phyloP scores from a whole-genome alignment of 2,888 invertebrate genomes.

The Morpho deidamia region DNA sequence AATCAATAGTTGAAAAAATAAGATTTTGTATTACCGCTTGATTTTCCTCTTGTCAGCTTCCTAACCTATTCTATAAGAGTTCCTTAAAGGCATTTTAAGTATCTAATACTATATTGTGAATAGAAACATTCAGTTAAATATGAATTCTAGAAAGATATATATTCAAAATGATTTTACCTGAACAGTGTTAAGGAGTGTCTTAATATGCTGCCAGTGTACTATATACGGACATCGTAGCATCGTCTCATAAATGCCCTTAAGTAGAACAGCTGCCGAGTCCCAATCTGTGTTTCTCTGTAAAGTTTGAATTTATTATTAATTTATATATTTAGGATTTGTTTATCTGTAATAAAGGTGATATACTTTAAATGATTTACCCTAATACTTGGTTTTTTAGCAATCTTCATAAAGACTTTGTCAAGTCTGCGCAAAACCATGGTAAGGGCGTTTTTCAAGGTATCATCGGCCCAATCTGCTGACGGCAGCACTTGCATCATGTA shows the following conservation, averaged over 20 bases:
- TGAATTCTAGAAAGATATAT: no score
- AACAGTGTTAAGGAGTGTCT: constrained; percentile 89
- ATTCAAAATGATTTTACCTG: constrained; percentile 78
- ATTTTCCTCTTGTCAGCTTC: no score
- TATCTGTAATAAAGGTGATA: no score
- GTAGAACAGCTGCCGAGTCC: constrained; percentile 95
- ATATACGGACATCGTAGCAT: constrained; percentile 96
- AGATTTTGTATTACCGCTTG: no score
- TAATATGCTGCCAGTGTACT: constrained; percentile 97
- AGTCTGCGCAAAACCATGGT: constrained; percentile 93
- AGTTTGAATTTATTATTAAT: no score
- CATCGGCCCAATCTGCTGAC: constrained; percentile 97
- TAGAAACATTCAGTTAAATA: no score
- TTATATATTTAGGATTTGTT: no score
- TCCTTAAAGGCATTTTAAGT: no score
- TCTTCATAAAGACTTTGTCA: constrained; percentile 98
- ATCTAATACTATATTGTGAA: no score
- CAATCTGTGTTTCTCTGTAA: constrained; percentile 95
- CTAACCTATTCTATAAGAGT: no score
- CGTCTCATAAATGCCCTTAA: constrained; percentile 97
- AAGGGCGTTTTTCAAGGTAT: constrained; percentile 93
- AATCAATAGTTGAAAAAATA: no score
- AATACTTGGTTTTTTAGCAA: constrained; percentile 96
- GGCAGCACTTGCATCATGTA: constrained; percentile 96
- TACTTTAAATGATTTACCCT: constrained; percentile 70